Percentiles rank a stretch among this genome's conserved stretches.
These are phyloP conservation scores for Pangasius djambal DNA, from an alignment of 2,797 vertebrate genomes.

Conservation along the genomic window DNA sequence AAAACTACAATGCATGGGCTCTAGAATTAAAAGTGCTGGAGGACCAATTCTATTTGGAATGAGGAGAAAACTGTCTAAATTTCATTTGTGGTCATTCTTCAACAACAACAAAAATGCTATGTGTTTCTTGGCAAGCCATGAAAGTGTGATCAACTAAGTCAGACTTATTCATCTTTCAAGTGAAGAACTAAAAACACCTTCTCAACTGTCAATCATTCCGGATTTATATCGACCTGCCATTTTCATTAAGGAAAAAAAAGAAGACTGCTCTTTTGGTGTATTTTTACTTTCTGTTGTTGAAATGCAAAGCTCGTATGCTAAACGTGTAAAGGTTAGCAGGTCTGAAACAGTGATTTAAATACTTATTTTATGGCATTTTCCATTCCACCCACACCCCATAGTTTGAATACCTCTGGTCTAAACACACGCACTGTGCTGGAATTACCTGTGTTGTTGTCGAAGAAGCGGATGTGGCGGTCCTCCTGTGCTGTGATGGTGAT, in stretches of 20 bases:
- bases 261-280: neutral
- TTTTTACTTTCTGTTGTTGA: neutral
- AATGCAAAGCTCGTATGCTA: neutral
- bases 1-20: neutral
- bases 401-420: neutral
- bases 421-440: neutral
- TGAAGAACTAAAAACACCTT: neutral
- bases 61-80: neutral
- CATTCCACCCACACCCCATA: neutral
- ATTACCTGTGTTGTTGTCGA: conserved; percentile 92
- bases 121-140: neutral
- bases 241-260: neutral
- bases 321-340: neutral
- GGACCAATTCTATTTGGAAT: neutral
- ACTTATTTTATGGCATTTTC: neutral
- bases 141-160: neutral
- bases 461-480: conserved; percentile 97
- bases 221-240: neutral
- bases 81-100: neutral
- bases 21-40: neutral
- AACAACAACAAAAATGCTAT: neutral
- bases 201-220: neutral
- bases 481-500: conserved; percentile 97
- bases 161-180: neutral
- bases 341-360: neutral